phyloP scores from a whole-genome alignment of 1,140 invertebrate genomes.

The Paralvinella palmiformis region DNA sequence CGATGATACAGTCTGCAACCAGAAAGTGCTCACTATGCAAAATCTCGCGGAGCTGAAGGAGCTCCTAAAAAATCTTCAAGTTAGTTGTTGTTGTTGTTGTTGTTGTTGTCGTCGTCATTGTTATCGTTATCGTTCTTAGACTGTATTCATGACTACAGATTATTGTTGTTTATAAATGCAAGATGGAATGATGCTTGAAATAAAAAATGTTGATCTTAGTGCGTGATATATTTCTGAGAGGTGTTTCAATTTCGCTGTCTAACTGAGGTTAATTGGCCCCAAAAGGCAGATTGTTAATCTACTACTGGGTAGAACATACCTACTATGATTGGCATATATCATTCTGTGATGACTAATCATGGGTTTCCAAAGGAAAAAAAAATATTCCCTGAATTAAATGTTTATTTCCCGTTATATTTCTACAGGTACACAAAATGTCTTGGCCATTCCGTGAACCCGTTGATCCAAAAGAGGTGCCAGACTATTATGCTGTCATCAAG shows the following conservation, averaged over 20 bases:
- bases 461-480: slow-evolving; percentile 86
- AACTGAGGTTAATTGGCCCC: too few species aligned
- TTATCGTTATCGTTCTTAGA: not conserved
- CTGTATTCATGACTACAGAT: not conserved
- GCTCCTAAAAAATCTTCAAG: not conserved
- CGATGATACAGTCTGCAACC: not conserved
- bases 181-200: too few species aligned
- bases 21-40: not conserved
- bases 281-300: too few species aligned
- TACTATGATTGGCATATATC: too few species aligned
- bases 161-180: not conserved
- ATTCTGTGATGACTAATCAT: too few species aligned
- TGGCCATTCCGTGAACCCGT: slow-evolving; percentile 98
- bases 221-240: too few species aligned
- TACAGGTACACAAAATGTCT: slow-evolving; percentile 61
- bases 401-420: slow-evolving; percentile 16
- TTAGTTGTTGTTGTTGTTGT: not conserved
- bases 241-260: too few species aligned
- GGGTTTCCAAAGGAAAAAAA: too few species aligned
- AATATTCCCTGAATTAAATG: too few species aligned
- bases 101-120: not conserved
- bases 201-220: too few species aligned
- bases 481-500: slow-evolving; percentile 96
- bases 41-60: not conserved
- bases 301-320: too few species aligned